phyloP scores from a whole-genome alignment of 2,888 invertebrate genomes.

The Escarpia spicata region DNA sequence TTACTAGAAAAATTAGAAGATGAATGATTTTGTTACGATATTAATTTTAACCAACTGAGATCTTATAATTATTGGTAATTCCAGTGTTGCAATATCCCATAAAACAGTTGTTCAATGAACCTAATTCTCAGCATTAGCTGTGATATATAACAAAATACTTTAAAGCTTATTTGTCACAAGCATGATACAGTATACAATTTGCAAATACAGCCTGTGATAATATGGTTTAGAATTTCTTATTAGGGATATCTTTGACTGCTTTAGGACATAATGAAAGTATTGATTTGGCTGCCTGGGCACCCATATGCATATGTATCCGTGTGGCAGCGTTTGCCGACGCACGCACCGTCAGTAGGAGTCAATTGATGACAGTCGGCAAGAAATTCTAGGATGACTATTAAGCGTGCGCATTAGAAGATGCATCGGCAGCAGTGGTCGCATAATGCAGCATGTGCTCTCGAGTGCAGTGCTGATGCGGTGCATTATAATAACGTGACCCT shows the following conservation, averaged over 20 bases:
- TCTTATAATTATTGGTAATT: too few relatives aligned
- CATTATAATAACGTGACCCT: slow-evolving; percentile 3
- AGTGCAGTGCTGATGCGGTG: background rate
- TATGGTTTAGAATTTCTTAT: background rate
- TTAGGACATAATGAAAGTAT: slow-evolving; percentile 3
- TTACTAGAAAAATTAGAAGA: too few relatives aligned
- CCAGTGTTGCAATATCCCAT: too few relatives aligned
- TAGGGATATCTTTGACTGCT: slow-evolving; percentile 3
- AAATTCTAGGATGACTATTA: slow-evolving; percentile 6
- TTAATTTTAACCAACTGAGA: too few relatives aligned
- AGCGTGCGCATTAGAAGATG: slow-evolving; percentile 12
- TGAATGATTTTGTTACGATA: too few relatives aligned
- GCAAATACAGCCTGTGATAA: background rate
- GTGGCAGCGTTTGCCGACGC: background rate
- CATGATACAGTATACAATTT: background rate
- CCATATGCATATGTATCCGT: background rate
- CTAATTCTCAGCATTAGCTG: background rate
- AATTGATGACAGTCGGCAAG: slow-evolving; percentile 5
- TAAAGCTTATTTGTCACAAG: background rate
- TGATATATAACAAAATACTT: background rate
- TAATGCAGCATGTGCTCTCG: background rate
- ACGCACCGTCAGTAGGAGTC: slow-evolving; percentile 13
- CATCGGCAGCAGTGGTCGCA: background rate
- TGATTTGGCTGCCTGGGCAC: background rate
- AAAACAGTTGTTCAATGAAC: too few relatives aligned